Evolutionary conservation across 2,888 invertebrate species (phyloP), one percentile per base, ranked within the genome.

Genomic region (Volucella bombylans): DNA sequence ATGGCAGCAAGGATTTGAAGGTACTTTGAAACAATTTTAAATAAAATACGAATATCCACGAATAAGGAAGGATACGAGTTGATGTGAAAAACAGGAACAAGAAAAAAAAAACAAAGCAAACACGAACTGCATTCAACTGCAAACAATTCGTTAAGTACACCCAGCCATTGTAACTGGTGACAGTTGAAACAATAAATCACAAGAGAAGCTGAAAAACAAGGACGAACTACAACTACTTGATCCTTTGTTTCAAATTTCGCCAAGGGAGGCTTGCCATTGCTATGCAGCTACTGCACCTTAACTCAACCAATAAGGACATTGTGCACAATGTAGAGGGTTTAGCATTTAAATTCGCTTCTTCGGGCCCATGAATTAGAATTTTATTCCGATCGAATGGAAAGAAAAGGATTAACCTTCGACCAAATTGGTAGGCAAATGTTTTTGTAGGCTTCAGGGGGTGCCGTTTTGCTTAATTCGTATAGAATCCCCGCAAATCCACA

Each of bases 391-490:
- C 80, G 61, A 79, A 81, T 77, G 68, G 31, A 77, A 83, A 47
- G 49, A 61, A 76, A 81, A 81, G 81, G 81, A 77, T 81, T 81
- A 55, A 62, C 41, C 11, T 8, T 41, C 2, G 47, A 31, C 41
- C 18, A 6, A 23, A 38, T 41, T 45, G 54, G 15, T 69, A 49
- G 83, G 78, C 71, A 72, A 85, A 72, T 85, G 76, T 85, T 80
- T 80, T 85, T 49, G 55, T 80, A 71, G 67, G 80, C 83, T 80
- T 72, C 76, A 64, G 85, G 85, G 85, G 85, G 85, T 81, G 85
- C 85, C 81, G 52, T 31, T n/a, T 61, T 54, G 38, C 45, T 23
- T n/a, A 39, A 8, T 38, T 45, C 50, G 47, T 18, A 8, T 18
- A 14, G 43, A 59, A 43, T 68, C 68, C 47, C 41, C n/a, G 74